A percentile compares a stretch with the other conserved stretches of the same genome.
Evolutionary conservation across 1,140 invertebrate species (phyloP).

Genomic region (Bombus vancouverensis): DNA sequence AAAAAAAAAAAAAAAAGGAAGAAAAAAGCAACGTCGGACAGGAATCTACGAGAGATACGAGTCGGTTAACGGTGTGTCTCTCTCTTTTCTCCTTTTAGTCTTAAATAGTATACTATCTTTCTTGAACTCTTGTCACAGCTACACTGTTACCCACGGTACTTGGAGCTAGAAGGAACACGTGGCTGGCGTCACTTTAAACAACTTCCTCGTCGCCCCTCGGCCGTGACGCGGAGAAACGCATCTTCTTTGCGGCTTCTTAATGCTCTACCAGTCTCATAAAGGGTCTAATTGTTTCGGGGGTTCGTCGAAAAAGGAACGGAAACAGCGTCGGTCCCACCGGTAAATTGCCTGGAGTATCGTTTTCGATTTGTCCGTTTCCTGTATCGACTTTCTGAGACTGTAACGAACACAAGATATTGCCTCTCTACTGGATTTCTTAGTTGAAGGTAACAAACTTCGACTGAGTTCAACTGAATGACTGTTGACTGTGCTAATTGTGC

Average conservation of each 20-base stretch:
- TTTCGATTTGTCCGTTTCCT: conserved; percentile 60
- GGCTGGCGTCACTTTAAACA: conserved; percentile 66
- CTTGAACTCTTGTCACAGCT: background rate
- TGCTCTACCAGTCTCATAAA: conserved; percentile 55
- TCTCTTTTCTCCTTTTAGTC: background rate
- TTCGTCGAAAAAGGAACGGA: conserved; percentile 38
- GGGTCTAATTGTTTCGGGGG: conserved; percentile 64
- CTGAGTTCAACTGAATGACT: background rate
- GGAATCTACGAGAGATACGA: conserved; percentile 31
- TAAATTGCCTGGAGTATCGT: conserved; percentile 52
- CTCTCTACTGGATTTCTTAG: background rate
- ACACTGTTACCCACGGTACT: conserved; percentile 41
- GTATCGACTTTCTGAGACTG: conserved; percentile 10
- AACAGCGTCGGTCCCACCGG: conserved; percentile 1
- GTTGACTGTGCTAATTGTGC: background rate
- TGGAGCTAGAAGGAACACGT: conserved; percentile 54
- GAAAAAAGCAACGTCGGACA: background rate
- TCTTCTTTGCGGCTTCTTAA: conserved; percentile 59
- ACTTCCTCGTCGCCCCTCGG: conserved; percentile 56
- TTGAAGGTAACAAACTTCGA: background rate
- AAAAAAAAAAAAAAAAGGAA: background rate
- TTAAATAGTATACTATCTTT: background rate
- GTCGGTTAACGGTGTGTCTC: background rate
- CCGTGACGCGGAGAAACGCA: conserved; percentile 37
- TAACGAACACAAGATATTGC: background rate